These are phyloP conservation scores for Agapostemon virescens DNA, from an alignment of 2,888 invertebrate genomes.

Conservation along the genomic window DNA sequence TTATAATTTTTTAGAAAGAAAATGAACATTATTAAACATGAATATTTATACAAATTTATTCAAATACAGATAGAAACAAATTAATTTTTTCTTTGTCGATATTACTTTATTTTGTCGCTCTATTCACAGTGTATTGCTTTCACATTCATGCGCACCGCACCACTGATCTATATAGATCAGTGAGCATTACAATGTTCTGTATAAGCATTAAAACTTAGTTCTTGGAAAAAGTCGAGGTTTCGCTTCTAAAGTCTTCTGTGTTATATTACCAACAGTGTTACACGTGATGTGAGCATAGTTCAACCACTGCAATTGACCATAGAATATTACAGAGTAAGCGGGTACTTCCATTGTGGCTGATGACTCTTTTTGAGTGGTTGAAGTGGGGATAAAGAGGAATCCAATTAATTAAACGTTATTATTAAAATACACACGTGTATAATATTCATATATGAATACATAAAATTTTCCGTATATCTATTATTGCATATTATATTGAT, in stretches of 20 bases:
- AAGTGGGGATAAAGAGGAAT: not conserved
- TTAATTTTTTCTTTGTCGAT: not conserved
- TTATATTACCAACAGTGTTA: conserved; percentile 4
- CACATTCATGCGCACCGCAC: not conserved
- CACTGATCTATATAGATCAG: not conserved
- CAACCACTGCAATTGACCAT: conserved; percentile 1
- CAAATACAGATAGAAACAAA: not conserved
- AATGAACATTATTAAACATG: too few species aligned
- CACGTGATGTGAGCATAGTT: not conserved
- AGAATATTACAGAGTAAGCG: not conserved
- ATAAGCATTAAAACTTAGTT: not conserved
- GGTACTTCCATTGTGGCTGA: not conserved
- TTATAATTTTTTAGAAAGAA: not conserved
- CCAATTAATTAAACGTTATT: not conserved
- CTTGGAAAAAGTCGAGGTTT: not conserved
- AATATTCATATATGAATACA: not conserved
- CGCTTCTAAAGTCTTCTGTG: not conserved
- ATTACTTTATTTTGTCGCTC: not conserved
- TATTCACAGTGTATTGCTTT: not conserved
- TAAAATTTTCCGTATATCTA: not conserved
- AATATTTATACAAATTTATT: too few species aligned
- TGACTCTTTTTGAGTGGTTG: not conserved
- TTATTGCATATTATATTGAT: not conserved
- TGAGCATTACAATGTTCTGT: not conserved
- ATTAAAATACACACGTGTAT: not conserved